Evolutionary conservation across 2,113 vertebrate species (phyloP), one percentile per base, ranked within the genome.

Genomic region (Myotis davidii): DNA sequence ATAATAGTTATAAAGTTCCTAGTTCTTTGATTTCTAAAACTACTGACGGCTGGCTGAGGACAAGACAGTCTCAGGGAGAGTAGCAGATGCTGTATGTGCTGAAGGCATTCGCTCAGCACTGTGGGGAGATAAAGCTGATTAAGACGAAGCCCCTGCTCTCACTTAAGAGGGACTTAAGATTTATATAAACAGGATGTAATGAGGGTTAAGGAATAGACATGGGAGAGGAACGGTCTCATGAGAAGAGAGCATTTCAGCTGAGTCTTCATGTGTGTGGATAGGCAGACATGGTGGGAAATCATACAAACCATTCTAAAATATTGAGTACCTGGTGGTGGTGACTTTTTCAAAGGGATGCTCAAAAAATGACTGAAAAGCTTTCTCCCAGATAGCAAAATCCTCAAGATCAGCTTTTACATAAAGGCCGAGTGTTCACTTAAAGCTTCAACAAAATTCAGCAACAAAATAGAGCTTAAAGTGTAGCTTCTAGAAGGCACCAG

Each of bases 1-100:
- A 5, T 88, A 88, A 89, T 73, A 54, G 73, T 77, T 50, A 48
- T 93, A 20, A 50, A 93, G 72, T 45, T 90, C 54, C 77, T 76
- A 39, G 69, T 78, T 91, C 56, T 87, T 29, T 72, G 69, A 45
- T 87, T 92, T 88, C 50, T 42, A 65, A 85, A 74, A 77, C 42
- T n/a, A 5, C 45, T 67, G 67, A 77, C 25, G 84, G 74, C 29
- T 9, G 48, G 10, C 54, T 67, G n/a, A 78, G 79, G 76, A 78
- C 52, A 88, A 88, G 64, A 64, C 29, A 11, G 25, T 9, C 32
- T 88, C n/a, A 8, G 0, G 2, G 2, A 39, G 67, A 72, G 39
- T 12, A 45, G 83, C 65, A 52, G 87, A 14, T 76, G 79, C 65
- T 23, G 13, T 42, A 73, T 70, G 10, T 37, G 78, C 56, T 20